Conservation (phyloP, 2,888 invertebrate genomes). For the Agapetus fuscipes region DNA sequence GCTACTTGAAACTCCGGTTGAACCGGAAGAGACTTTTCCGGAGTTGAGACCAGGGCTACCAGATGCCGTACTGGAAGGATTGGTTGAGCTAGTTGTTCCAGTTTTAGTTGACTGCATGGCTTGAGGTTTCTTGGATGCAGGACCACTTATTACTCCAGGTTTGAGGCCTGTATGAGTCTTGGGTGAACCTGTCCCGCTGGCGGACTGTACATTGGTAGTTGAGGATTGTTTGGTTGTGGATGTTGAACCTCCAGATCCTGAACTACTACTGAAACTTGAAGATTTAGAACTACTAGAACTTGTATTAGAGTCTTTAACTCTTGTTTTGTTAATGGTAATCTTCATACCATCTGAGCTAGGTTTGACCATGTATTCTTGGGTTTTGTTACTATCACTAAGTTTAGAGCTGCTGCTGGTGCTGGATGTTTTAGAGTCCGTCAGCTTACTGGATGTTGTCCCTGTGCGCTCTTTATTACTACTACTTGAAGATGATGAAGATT, state of each 20-base stretch:
- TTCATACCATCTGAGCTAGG: constrained; percentile 84
- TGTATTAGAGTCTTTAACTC: constrained; percentile 57
- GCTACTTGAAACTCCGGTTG: constrained; percentile 27
- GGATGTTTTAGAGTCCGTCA: constrained; percentile 42
- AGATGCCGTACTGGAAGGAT: constrained; percentile 25
- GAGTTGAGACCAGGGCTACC: constrained; percentile 18
- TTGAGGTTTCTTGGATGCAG: constrained; percentile 74
- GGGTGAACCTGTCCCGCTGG: constrained; percentile 54
- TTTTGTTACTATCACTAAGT: constrained; percentile 45
- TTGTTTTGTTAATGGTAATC: constrained; percentile 83
- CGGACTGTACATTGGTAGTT: constrained; percentile 36
- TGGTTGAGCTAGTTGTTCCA: constrained; percentile 32
- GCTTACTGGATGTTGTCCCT: constrained; percentile 29
- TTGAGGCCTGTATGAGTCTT: constrained; percentile 76
- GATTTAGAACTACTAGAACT: constrained; percentile 24
- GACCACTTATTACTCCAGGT: constrained; percentile 78
- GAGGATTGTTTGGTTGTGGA: constrained; percentile 37
- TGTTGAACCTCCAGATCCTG: constrained; percentile 30
- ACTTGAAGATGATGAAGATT: constrained; percentile 40
- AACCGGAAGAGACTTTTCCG: constrained; percentile 27
- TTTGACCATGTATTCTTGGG: constrained; percentile 83
- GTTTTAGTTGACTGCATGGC: constrained; percentile 47
- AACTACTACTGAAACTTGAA: constrained; percentile 24
- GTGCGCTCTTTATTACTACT: constrained; percentile 24
- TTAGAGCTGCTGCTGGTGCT: constrained; percentile 34